These are phyloP conservation scores for Eupithecia exiguata DNA, from an alignment of 2,888 invertebrate genomes.

Conservation along the genomic window DNA sequence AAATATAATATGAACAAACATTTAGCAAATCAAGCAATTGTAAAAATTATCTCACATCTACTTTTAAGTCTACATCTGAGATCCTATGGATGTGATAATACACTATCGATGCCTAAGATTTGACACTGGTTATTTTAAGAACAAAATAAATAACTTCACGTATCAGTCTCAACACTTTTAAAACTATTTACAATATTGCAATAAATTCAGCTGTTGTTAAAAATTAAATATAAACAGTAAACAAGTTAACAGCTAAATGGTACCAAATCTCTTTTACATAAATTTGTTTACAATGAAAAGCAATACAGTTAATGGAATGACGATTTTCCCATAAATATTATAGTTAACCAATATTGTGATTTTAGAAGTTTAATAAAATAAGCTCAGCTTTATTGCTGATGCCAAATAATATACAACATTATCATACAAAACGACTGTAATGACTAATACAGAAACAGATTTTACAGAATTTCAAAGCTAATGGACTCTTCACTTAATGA, in stretches of 20 bases:
- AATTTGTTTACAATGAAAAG: slow-evolving; percentile 47
- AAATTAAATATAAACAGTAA: slow-evolving; percentile 53
- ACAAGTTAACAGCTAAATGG: slow-evolving; percentile 53
- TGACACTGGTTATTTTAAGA: slow-evolving; percentile 80
- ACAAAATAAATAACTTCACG: slow-evolving; percentile 81
- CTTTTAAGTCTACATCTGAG: slow-evolving; percentile 65
- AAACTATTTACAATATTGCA: slow-evolving; percentile 78
- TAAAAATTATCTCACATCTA: slow-evolving; percentile 49
- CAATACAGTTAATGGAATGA: slow-evolving; percentile 66
- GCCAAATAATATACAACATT: slow-evolving; percentile 35
- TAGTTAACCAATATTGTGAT: slow-evolving; percentile 62
- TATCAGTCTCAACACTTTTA: slow-evolving; percentile 82
- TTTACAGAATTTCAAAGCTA: slow-evolving; percentile 32
- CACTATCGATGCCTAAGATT: slow-evolving; percentile 71
- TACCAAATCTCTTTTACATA: slow-evolving; percentile 50
- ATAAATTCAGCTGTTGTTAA: slow-evolving; percentile 68
- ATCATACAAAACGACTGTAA: slow-evolving; percentile 24
- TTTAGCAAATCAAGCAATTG: slow-evolving; percentile 37
- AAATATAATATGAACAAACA: slow-evolving; percentile 29
- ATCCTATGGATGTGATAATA: slow-evolving; percentile 68
- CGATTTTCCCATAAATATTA: slow-evolving; percentile 50
- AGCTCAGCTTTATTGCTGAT: slow-evolving; percentile 50
- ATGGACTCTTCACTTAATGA: slow-evolving; percentile 25
- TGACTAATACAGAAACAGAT: too few species aligned
- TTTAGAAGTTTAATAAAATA: slow-evolving; percentile 56